Base-by-base conservation (phyloP, 2,113 vertebrate genomes). In the Misgurnus mizolepis region DNA sequence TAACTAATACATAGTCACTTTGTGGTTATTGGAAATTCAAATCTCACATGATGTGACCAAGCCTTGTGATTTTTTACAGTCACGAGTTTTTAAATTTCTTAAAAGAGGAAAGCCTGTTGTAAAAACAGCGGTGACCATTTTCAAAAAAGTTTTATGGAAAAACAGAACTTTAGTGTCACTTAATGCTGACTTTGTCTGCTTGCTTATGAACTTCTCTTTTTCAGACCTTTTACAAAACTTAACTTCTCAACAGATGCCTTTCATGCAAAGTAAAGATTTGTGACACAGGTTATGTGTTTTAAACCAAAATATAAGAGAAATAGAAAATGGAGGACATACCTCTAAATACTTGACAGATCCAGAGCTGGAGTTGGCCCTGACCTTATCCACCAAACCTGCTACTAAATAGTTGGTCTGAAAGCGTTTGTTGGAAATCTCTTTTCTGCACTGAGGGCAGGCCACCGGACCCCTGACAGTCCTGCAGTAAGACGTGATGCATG, bases 321-420 rank as follows among this genome's bases (percentile, higher is more conserved):
- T n/a, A 34, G 1, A 34, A 34, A 34, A 34, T 34, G 3, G 22
- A 0, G 49, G 3, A 34, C 62, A 4, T 17, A 95, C 95, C 94
- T 92, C 88, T 6, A 93, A 62, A 81, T 76, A 89, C 12, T 83
- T 87, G 18, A 65, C 82, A 17, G 91, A 91, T 0, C 86, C 82
- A 0, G 76, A 56, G 0, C 91, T 91, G 61, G 91, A 85, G 15
- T 83, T 90, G 79, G 76, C 91, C 74, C 93, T 87, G 77, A 97
- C 90, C 80, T 94, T 95, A 72, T 96, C 95, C 83, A 94, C 95
- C 89, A 97, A 90, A 79, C 92, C 94, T 0, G 93, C 79, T 9
- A 97, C 93, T 11, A 96, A 90, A 83, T 94, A 95, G 86, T 96
- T 93, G 0, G 89, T 90, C 61, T 95, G 95, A 80, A 96, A 93